phyloP scores from a whole-genome alignment of 2,888 invertebrate species.

The Nymphalis c-album region DNA sequence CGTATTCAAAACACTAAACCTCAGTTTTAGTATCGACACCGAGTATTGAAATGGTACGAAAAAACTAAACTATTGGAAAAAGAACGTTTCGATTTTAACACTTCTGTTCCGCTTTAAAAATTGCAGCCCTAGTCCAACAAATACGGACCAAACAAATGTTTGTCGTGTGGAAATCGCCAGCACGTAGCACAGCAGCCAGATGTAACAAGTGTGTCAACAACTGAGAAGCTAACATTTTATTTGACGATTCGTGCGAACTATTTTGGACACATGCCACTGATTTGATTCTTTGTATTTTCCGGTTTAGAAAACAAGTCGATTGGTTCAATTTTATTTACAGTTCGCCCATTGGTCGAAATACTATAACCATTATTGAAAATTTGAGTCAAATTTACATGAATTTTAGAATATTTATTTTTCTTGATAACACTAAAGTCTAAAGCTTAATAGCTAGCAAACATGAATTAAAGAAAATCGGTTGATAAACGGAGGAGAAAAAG shows the following conservation, averaged over 20 bases:
- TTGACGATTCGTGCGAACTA: neutral
- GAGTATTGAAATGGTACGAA: too few species aligned
- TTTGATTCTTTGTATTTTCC: neutral
- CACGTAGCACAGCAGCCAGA: neutral
- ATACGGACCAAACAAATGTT: neutral
- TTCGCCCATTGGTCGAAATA: neutral
- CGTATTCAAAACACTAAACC: too few species aligned
- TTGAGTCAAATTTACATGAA: too few species aligned
- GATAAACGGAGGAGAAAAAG: too few species aligned
- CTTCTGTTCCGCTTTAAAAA: too few species aligned
- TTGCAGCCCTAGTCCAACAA: neutral
- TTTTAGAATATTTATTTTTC: too few species aligned
- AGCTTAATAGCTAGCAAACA: too few species aligned
- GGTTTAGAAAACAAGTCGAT: neutral
- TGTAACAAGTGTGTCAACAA: conserved; percentile 7
- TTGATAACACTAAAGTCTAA: too few species aligned
- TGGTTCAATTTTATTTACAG: neutral
- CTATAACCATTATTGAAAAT: neutral
- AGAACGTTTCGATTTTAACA: too few species aligned
- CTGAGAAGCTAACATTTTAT: neutral
- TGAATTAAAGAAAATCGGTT: too few species aligned
- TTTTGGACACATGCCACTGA: neutral
- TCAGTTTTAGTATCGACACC: too few species aligned
- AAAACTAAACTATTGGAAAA: too few species aligned
- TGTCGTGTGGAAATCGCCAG: conserved; percentile 1